Conservation (phyloP, 2,888 invertebrate species). For the Halictus ligatus region DNA sequence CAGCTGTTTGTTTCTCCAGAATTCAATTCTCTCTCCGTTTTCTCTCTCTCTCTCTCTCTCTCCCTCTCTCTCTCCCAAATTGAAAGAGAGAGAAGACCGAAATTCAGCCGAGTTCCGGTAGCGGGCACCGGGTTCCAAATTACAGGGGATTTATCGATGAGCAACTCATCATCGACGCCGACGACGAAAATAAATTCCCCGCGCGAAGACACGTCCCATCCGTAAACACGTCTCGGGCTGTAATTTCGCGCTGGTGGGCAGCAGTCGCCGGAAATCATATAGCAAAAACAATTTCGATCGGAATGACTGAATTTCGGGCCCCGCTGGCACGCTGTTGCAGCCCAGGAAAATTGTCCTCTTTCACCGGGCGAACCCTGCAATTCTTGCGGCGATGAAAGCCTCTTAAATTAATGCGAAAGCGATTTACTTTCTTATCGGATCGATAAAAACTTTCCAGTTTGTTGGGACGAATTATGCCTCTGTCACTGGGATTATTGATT, state of each 20-base stretch:
- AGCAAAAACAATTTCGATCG: conserved; percentile 12
- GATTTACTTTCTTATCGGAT: not conserved
- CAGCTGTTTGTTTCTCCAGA: conserved; percentile 73
- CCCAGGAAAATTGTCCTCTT: not conserved
- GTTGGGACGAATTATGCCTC: not conserved
- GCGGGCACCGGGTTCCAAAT: conserved; percentile 3
- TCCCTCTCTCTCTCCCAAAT: conserved; percentile 71
- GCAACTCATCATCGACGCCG: not conserved
- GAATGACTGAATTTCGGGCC: conserved; percentile 14
- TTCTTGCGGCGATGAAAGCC: not conserved
- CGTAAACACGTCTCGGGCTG: not conserved
- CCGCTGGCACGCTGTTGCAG: not conserved
- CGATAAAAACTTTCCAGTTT: not conserved
- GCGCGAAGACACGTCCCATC: conserved; percentile 5
- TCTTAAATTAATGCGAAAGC: not conserved
- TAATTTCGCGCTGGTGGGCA: conserved; percentile 15
- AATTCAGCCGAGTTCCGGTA: conserved; percentile 68
- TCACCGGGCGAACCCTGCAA: not conserved
- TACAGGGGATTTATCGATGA: conserved; percentile 12
- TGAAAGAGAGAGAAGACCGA: conserved; percentile 71
- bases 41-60: no score
- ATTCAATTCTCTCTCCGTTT: conserved; percentile 79
- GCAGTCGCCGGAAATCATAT: not conserved
- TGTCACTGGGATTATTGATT: not conserved
- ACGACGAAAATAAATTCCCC: conserved; percentile 20